Evolutionary conservation across 2,888 invertebrate genomes (phyloP), one percentile per base, ranked within the genome.

Genomic region (Tachina grossa): DNA sequence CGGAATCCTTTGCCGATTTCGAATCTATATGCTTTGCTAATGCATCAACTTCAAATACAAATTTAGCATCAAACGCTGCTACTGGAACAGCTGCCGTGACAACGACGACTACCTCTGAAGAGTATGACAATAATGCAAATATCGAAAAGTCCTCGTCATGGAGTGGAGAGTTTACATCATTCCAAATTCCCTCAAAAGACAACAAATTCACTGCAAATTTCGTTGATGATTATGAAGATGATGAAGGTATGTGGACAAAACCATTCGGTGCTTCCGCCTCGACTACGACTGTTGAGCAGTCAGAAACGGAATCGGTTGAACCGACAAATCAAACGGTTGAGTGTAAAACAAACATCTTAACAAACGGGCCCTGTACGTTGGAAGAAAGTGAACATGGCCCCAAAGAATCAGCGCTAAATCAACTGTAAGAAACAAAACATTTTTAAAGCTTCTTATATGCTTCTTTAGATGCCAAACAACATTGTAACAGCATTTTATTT

Each of bases 11-110:
- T 90, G 92, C 93, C 51, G 92, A 93, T 84, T 93, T 93, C 75
- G 92, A 92, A 90, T 88, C 92, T 51, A 91, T 92, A 83, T 92
- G 92, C 66, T 91, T 92, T 81, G 90, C 91, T 9, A 88, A 88
- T 45, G 16, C 45, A 11, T 45, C 61, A 31, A 22, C 19, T 19
- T 14, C 45, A 51, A 76, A 19, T 53, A 31, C 14, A 55, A 57
- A 71, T 47, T 39, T 55, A 39, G 22, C 47, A 22, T 47, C 11
- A 41, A 45, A 1, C 1, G 1, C 53, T 16, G 53, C 22, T 3
- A 9, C n/a, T 69, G 63, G n/a, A 45, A 57, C 41, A 39, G 9
- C 65, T 1, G 43, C 45, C 2, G 11, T 55, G 49, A 14, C 75
- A 81, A 61, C 47, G 11, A 61, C 47, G 11, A 43, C 76, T n/a